A percentile compares a stretch with the other conserved stretches of the same genome.
These are phyloP conservation scores for Arnoldichthys spilopterus DNA, from an alignment of 2,797 vertebrate genomes.

Conservation along the genomic window DNA sequence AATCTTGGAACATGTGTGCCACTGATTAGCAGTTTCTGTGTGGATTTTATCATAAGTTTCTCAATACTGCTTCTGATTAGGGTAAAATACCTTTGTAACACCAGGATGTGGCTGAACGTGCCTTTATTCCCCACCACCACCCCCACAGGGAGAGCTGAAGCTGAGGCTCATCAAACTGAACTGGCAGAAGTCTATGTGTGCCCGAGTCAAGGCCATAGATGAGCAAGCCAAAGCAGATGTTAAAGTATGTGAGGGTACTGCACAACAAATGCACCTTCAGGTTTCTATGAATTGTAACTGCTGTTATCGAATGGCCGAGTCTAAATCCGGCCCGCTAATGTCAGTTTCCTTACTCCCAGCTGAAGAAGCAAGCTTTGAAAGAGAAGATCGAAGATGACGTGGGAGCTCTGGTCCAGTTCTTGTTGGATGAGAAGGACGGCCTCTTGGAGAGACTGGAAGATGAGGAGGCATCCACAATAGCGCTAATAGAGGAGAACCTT, in stretches of 20 bases:
- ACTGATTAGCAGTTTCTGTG: no score
- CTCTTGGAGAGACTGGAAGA: slow-evolving; percentile 78
- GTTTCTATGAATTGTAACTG: not conserved
- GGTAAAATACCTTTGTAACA: not conserved
- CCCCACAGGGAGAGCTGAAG: slow-evolving; percentile 73
- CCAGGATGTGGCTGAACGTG: not conserved
- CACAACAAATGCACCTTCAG: not conserved
- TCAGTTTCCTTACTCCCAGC: slow-evolving; percentile 52
- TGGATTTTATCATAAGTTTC: no score
- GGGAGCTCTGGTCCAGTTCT: slow-evolving; percentile 79
- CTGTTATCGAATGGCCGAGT: not conserved
- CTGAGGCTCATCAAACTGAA: slow-evolving; percentile 76
- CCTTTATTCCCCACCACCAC: slow-evolving; percentile 36
- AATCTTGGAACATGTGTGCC: no score
- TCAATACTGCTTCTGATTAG: no score
- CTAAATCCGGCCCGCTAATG: not conserved
- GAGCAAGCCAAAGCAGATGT: slow-evolving; percentile 73
- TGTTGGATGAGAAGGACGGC: slow-evolving; percentile 80
- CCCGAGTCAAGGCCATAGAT: slow-evolving; percentile 69
- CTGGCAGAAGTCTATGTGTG: slow-evolving; percentile 76
- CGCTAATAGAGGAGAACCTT: slow-evolving; percentile 76
- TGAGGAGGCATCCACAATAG: slow-evolving; percentile 71
- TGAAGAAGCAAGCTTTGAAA: slow-evolving; percentile 78
- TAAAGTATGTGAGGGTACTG: slow-evolving; percentile 64
- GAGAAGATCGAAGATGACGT: slow-evolving; percentile 81